Percentiles rank a stretch among this genome's conserved stretches.
These are phyloP conservation scores for Drosophila formosana DNA, from an alignment of 2,888 invertebrate species.

Conservation along the genomic window DNA sequence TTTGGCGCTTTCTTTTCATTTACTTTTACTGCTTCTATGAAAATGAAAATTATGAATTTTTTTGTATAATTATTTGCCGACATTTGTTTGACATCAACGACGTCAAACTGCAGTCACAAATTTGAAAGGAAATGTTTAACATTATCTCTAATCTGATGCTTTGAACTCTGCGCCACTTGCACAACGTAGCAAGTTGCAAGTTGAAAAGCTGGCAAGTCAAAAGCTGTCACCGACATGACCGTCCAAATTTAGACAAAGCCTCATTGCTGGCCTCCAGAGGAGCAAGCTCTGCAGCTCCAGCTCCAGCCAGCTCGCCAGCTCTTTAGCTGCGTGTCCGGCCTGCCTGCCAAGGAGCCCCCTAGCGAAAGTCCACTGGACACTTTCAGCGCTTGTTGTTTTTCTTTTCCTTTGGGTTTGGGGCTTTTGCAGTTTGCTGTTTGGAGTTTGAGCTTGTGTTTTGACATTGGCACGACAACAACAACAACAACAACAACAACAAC, in stretches of 20 bases:
- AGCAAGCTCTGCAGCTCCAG: slow-evolving; percentile 33
- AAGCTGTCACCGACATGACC: slow-evolving; percentile 77
- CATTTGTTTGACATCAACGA: slow-evolving; percentile 27
- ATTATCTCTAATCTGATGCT: slow-evolving; percentile 75
- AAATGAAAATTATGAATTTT: slow-evolving; percentile 41
- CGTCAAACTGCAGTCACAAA: slow-evolving; percentile 57
- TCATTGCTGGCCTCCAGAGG: slow-evolving; percentile 70
- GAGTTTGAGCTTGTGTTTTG: slow-evolving; percentile 41
- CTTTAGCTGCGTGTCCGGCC: neutral
- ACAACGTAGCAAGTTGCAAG: slow-evolving; percentile 17
- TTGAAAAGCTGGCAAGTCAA: slow-evolving; percentile 68
- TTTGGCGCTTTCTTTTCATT: neutral
- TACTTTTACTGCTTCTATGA: slow-evolving; percentile 12
- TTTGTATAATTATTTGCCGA: slow-evolving; percentile 51
- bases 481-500: neutral
- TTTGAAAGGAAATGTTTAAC: slow-evolving; percentile 76
- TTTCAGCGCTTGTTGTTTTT: slow-evolving; percentile 57
- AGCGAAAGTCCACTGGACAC: slow-evolving; percentile 77
- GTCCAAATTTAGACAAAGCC: slow-evolving; percentile 79
- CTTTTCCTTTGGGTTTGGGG: slow-evolving; percentile 38
- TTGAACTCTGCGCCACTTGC: slow-evolving; percentile 76
- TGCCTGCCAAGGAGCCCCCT: slow-evolving; percentile 31
- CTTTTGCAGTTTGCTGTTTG: neutral
- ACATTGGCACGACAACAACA: slow-evolving; percentile 52
- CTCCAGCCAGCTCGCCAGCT: slow-evolving; percentile 15